Percentiles rank a stretch among this genome's conserved stretches.
Evolutionary conservation across 2,888 invertebrate species (phyloP).

Genomic region (Netelia virgata): DNA sequence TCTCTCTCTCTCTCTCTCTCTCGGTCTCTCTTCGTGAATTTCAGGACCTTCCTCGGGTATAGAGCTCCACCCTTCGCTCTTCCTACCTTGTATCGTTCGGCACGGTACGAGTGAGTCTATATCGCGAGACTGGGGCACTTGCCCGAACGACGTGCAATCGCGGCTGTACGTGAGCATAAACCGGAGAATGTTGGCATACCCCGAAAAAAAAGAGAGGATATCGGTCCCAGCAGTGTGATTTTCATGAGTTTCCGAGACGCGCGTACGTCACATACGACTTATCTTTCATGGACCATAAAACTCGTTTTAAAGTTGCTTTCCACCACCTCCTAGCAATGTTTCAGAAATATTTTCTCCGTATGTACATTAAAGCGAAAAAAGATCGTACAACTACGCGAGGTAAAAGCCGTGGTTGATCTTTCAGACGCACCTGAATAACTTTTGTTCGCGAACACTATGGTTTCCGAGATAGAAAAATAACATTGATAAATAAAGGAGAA

Average conservation of each 20-base stretch:
- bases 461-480: too few relatives aligned
- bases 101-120: not conserved
- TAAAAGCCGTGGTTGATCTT: too few relatives aligned
- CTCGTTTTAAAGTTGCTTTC: constrained; percentile 35
- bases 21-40: constrained; percentile 21
- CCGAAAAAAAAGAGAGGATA: constrained; percentile 13
- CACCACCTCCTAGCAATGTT: not conserved
- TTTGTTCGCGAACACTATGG: too few relatives aligned
- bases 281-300: constrained; percentile 52
- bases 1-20: too few relatives aligned
- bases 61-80: not conserved
- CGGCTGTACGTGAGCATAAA: constrained; percentile 58
- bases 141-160: constrained; percentile 65
- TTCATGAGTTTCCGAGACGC: not conserved
- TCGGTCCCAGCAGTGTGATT: constrained; percentile 9
- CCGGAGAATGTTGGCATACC: constrained; percentile 21
- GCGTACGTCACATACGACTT: constrained; percentile 41
- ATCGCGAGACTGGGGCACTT: constrained; percentile 47
- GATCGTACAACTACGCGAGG: too few relatives aligned
- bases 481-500: too few relatives aligned
- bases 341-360: too few relatives aligned
- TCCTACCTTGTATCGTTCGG: too few relatives aligned
- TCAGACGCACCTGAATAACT: too few relatives aligned
- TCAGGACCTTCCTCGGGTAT: not conserved
- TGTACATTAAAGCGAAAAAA: too few relatives aligned